These are phyloP conservation scores for Urocolius indicus DNA, from an alignment of 2,113 vertebrate genomes.

Conservation along the genomic window DNA sequence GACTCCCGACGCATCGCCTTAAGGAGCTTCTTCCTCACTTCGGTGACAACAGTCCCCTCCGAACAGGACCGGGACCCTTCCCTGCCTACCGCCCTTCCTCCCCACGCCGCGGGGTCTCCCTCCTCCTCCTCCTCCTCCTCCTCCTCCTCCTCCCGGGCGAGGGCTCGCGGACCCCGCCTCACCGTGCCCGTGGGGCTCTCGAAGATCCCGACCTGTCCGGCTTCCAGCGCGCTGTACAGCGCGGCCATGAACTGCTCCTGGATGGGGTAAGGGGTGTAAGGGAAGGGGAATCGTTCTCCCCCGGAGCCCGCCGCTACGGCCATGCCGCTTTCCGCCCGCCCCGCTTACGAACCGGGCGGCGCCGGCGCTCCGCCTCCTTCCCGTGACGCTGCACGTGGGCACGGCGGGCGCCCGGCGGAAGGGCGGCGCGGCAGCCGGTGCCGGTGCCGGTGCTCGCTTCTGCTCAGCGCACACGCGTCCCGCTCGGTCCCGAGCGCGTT, in stretches of 20 bases:
- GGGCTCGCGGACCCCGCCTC: conserved; percentile 9
- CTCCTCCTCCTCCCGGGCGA: no score
- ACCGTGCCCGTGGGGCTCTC: conserved; percentile 96
- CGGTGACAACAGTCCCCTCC: not conserved
- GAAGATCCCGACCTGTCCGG: conserved; percentile 91
- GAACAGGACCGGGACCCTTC: rapidly evolving
- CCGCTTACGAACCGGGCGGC: not conserved
- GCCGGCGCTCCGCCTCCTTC: not conserved
- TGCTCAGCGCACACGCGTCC: no score
- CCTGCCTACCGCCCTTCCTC: not conserved
- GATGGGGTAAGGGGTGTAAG: conserved; percentile 87
- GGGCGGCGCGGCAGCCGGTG: rapidly evolving
- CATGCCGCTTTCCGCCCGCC: not conserved
- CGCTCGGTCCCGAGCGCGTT: no score
- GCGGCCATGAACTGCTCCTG: conserved; percentile 90
- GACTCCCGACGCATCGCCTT: no score
- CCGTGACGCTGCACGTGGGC: not conserved
- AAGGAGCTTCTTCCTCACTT: no score
- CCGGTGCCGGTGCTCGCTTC: not conserved
- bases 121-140: not conserved
- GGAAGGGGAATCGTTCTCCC: conserved; percentile 83
- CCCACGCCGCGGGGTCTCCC: not conserved
- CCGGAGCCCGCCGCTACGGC: not conserved
- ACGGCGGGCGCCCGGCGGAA: not conserved
- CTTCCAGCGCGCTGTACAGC: conserved; percentile 85